A percentile compares a stretch with the other conserved stretches of the same genome.
phyloP scores from a whole-genome alignment of 2,888 invertebrate genomes.

The Rhagium mordax region DNA sequence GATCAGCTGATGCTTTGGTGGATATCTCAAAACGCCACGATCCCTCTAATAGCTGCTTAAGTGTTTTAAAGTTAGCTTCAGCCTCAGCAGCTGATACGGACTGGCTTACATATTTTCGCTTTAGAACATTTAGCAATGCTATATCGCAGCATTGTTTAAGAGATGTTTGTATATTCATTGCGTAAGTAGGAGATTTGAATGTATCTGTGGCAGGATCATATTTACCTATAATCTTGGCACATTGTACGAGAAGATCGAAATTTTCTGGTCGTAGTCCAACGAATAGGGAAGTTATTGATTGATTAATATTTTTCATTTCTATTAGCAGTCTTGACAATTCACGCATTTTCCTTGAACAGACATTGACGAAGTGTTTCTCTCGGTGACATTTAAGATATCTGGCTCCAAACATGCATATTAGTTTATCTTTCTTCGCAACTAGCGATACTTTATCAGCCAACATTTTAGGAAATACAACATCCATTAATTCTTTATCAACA shows the following conservation, averaged over 20 bases:
- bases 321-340: constrained; percentile 38
- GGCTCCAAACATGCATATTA: constrained; percentile 41
- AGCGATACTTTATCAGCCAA: neutral
- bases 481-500: no score
- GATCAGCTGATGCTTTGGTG: constrained; percentile 27
- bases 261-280: constrained; percentile 7
- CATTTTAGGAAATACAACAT: neutral
- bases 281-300: neutral
- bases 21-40: constrained; percentile 48
- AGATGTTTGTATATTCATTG: constrained; percentile 31
- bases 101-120: neutral
- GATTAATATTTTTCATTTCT: constrained; percentile 38
- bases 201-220: neutral
- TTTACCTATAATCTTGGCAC: neutral
- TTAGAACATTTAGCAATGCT: neutral
- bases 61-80: constrained; percentile 45
- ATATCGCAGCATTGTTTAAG: no score
- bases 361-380: constrained; percentile 38
- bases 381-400: constrained; percentile 46
- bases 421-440: neutral
- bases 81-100: constrained; percentile 20
- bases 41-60: constrained; percentile 36
- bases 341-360: constrained; percentile 16
- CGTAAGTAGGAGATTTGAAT: neutral
- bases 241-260: neutral